Evolutionary conservation across 2,113 vertebrate genomes (phyloP), one percentile per base, ranked within the genome.

Genomic region (Elephas maximus): DNA sequence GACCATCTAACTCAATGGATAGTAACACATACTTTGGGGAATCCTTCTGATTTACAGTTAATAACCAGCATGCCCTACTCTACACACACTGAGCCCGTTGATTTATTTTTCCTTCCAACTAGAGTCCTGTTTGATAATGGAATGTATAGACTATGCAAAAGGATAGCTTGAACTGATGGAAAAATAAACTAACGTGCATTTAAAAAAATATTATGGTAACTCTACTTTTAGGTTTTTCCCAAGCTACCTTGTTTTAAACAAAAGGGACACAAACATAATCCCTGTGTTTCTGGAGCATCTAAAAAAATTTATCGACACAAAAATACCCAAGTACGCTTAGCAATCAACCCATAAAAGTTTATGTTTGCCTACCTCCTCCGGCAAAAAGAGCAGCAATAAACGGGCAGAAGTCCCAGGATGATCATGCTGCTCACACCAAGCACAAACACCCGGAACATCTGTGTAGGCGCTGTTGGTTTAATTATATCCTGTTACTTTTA

Each of bases 281-380:
- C 21, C 8, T 26, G 8, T 63, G 33, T 91, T 91, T 96, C 60
- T 81, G 60, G 83, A 95, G 44, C 69, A 51, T 76, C 73, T 65
- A 23, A 92, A 85, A 78, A 90, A 96, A 88, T 90, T 26, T 62
- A 26, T 53, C 62, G 67, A 84, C 33, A 86, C 5, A 97, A 53
- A 97, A 81, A 93, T 69, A 83, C 62, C 37, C 65, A 83, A 74
- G 79, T 82, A 91, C 28, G 96, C 17, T 71, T 26, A 97, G 63
- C 45, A 90, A 83, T 51, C 21, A 90, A 51, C 30, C 91, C 93
- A 88, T 81, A 76, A 89, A 91, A 76, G 83, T 78, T 90, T 65
- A 83, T 45, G 91, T 84, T 18, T 94, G 1, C 98, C 92, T 98
- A 99, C 98, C 98, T 98, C 53, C 44, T 98, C 92, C 79, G 90